Percentiles rank a stretch among this genome's conserved stretches.
phyloP scores from a whole-genome alignment of 2,113 vertebrate species.

The Chiloscyllium plagiosum region DNA sequence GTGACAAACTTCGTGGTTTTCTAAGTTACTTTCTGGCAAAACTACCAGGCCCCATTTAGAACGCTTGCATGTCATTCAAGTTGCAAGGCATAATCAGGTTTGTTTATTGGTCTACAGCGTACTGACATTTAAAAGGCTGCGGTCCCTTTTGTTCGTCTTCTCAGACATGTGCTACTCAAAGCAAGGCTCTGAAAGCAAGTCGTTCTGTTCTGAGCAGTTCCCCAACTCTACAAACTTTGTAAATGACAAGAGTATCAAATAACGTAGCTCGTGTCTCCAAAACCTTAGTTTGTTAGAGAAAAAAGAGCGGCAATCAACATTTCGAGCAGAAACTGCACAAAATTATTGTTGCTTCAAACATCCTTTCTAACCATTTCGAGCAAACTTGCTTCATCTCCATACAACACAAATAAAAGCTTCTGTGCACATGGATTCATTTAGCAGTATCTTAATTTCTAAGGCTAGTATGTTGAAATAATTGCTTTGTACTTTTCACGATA shows the following conservation, averaged over 20 bases:
- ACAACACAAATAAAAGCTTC: neutral
- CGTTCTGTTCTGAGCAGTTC: neutral
- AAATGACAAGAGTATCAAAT: neutral
- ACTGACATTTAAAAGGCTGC: slow-evolving; percentile 27
- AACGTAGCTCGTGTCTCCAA: neutral
- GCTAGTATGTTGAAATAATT: slow-evolving; percentile 6
- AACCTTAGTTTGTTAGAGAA: neutral
- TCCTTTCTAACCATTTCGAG: neutral
- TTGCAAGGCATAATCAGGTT: neutral
- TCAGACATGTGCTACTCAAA: neutral
- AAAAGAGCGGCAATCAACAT: neutral
- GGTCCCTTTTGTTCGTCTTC: neutral
- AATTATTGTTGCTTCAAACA: neutral
- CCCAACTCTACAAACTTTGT: slow-evolving; percentile 1
- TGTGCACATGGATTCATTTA: neutral
- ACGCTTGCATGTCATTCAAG: neutral
- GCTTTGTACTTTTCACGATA: neutral
- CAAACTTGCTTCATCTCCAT: neutral
- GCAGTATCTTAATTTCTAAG: neutral
- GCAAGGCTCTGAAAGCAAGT: slow-evolving; percentile 4
- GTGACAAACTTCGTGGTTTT: neutral
- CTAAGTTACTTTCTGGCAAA: neutral
- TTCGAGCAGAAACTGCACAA: neutral
- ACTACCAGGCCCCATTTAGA: neutral
- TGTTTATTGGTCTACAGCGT: slow-evolving; percentile 28